A percentile compares a stretch with the other conserved stretches of the same genome.
Conservation (phyloP, 2,113 vertebrate genomes). For the Apistogramma diplotaenia region DNA sequence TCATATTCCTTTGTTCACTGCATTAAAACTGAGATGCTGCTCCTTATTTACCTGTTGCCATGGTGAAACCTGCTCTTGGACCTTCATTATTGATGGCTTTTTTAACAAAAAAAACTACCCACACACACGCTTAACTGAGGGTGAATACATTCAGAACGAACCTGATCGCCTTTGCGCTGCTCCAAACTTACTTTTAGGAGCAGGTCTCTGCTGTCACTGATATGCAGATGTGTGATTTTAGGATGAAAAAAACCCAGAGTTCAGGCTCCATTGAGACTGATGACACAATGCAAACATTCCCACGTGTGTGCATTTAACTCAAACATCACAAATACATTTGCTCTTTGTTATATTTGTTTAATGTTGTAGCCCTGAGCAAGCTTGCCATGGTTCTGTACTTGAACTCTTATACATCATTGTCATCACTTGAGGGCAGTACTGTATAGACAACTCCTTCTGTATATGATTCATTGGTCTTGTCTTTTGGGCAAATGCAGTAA, state of each 20-base stretch:
- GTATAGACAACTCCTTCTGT: not conserved
- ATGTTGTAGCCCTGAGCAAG: not conserved
- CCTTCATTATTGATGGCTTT: no score
- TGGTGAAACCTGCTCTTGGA: no score
- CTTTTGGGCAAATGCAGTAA: not conserved
- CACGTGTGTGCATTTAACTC: not conserved
- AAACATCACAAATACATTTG: not conserved
- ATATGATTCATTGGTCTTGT: not conserved
- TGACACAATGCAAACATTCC: not conserved
- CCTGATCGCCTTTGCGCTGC: not conserved
- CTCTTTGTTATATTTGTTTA: not conserved
- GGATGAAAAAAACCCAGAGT: fast-evolving
- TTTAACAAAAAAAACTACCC: no score
- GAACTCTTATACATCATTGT: not conserved
- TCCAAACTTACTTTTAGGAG: not conserved
- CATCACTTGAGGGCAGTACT: conserved; percentile 17
- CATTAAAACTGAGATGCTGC: no score
- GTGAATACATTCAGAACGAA: not conserved
- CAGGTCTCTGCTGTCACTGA: not conserved
- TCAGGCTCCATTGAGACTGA: not conserved
- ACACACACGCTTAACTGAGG: not conserved
- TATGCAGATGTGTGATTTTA: no score
- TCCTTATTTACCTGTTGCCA: no score
- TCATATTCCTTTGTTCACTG: no score
- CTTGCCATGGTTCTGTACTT: not conserved